Conservation (phyloP, 2,888 invertebrate genomes). For the Hyposoter didymator region DNA sequence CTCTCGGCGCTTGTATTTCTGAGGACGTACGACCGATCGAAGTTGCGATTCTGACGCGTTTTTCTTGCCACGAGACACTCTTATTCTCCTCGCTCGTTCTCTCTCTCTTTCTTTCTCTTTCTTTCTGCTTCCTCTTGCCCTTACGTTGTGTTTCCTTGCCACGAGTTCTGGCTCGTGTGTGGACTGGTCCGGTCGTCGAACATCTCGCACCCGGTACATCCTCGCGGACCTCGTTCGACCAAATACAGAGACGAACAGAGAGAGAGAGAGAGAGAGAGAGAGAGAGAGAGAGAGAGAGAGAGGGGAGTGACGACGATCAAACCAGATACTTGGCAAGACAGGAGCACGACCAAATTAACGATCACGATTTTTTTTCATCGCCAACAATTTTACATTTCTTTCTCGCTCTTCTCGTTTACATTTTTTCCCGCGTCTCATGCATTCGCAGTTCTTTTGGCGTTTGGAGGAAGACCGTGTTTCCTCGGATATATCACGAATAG, state of each 20-base stretch:
- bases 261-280: slow-evolving; percentile 18
- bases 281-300: slow-evolving; percentile 15
- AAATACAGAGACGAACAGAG: background rate
- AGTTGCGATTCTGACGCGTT: slow-evolving; percentile 64
- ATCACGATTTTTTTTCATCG: slow-evolving; percentile 47
- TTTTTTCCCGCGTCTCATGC: background rate
- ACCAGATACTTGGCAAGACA: slow-evolving; percentile 61
- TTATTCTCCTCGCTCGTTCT: slow-evolving; percentile 5
- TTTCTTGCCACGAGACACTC: slow-evolving; percentile 38
- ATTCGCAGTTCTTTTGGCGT: slow-evolving; percentile 5
- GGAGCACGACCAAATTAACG: slow-evolving; percentile 62
- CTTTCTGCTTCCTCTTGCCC: background rate
- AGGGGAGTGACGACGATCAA: slow-evolving; percentile 57
- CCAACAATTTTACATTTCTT: slow-evolving; percentile 35
- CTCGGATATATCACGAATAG: slow-evolving; percentile 50
- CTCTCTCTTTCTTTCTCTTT: background rate
- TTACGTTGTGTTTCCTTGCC: slow-evolving; percentile 41
- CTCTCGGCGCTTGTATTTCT: slow-evolving; percentile 53
- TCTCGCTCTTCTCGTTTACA: background rate
- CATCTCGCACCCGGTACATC: slow-evolving; percentile 25
- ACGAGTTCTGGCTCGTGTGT: slow-evolving; percentile 16
- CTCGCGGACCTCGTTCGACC: slow-evolving; percentile 41
- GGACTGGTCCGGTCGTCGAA: slow-evolving; percentile 40
- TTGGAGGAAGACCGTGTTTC: slow-evolving; percentile 40
- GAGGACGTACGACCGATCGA: slow-evolving; percentile 63